Evolutionary conservation across 2,113 vertebrate species (phyloP).

Genomic region (Gavia stellata): DNA sequence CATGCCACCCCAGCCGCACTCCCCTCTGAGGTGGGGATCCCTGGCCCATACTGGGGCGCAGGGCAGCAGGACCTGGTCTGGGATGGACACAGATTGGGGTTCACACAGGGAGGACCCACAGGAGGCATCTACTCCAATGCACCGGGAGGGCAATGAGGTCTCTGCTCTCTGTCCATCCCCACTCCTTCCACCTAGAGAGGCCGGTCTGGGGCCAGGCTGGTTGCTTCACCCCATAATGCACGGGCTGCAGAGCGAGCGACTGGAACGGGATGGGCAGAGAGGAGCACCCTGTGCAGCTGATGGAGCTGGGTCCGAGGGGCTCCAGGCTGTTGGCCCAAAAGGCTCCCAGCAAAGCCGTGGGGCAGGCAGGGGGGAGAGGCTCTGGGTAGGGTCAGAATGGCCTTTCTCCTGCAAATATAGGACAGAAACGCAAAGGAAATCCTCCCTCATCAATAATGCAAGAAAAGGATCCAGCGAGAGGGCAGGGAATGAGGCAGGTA

Average conservation of each 20-base stretch:
- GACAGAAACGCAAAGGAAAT: background rate
- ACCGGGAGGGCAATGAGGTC: rapidly evolving
- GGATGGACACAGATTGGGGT: background rate
- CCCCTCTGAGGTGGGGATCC: background rate
- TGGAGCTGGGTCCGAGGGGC: background rate
- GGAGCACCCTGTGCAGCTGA: background rate
- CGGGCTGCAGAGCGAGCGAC: rapidly evolving
- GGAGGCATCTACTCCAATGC: background rate
- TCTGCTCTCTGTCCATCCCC: background rate
- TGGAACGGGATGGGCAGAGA: background rate
- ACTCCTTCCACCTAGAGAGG: background rate
- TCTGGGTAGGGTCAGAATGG: rapidly evolving
- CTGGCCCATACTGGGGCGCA: rapidly evolving
- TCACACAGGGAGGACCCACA: background rate
- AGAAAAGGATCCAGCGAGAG: background rate
- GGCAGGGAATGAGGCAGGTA: background rate
- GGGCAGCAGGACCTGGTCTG: background rate
- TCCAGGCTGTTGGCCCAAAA: background rate
- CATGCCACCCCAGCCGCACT: background rate
- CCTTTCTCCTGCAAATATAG: background rate
- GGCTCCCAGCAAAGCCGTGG: background rate
- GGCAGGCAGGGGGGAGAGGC: background rate
- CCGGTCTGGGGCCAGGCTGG: background rate
- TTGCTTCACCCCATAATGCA: no score
- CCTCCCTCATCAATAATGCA: background rate